Conservation (phyloP, 2,888 invertebrate genomes). For the Bombyx huttoni region DNA sequence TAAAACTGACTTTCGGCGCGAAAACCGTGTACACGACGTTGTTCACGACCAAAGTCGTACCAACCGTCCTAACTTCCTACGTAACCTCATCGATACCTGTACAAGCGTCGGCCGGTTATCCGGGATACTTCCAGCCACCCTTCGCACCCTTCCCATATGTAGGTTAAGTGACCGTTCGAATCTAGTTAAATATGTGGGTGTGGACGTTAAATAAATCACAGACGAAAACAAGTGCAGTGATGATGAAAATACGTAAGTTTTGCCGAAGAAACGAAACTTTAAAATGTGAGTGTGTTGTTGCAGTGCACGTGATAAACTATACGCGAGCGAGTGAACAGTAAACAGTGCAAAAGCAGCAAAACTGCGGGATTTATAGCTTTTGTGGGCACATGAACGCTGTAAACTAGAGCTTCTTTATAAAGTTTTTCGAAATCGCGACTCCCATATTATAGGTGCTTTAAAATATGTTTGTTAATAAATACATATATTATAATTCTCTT, state of each 20-base stretch:
- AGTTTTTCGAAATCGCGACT: conserved; percentile 31
- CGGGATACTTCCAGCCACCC: conserved; percentile 83
- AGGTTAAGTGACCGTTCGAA: conserved; percentile 43
- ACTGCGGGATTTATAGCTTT: conserved; percentile 48
- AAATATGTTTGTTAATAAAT: conserved; percentile 12
- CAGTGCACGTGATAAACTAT: conserved; percentile 51
- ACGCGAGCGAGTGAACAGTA: conserved; percentile 49
- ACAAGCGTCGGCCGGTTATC: conserved; percentile 79
- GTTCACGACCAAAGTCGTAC: conserved; percentile 86
- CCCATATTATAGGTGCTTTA: conserved; percentile 22
- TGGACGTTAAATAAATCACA: conserved; percentile 16
- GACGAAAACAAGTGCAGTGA: conserved; percentile 29
- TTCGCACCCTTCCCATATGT: conserved; percentile 84
- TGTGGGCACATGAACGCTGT: conserved; percentile 51
- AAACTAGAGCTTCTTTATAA: conserved; percentile 44
- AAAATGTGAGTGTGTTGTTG: conserved; percentile 37
- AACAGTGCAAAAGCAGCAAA: conserved; percentile 42
- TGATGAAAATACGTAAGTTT: conserved; percentile 25
- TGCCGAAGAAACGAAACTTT: conserved; percentile 28
- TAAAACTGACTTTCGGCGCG: conserved; percentile 92
- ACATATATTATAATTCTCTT: conserved; percentile 2
- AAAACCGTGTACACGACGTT: conserved; percentile 90
- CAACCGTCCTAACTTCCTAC: conserved; percentile 86
- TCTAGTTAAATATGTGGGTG: conserved; percentile 14
- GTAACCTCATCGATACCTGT: conserved; percentile 85